These are phyloP conservation scores for Podargus strigoides DNA, from an alignment of 2,797 vertebrate genomes.

Conservation along the genomic window DNA sequence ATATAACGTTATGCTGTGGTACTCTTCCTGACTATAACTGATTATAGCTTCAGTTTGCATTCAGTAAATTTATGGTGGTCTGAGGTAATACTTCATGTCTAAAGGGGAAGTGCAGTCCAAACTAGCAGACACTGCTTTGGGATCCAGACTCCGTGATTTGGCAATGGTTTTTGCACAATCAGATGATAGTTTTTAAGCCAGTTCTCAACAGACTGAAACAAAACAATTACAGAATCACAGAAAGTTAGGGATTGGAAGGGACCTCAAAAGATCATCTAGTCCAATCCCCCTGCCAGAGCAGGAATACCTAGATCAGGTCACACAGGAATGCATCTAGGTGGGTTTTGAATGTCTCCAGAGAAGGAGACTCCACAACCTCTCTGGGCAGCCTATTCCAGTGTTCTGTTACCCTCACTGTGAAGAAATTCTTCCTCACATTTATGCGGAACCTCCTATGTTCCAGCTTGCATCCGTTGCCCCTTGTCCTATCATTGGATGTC, in stretches of 20 bases:
- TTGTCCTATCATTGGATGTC: too few species aligned
- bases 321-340: too few species aligned
- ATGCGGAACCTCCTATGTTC: too few species aligned
- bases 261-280: too few species aligned
- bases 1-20: not conserved
- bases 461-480: too few species aligned
- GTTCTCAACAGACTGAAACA: not conserved
- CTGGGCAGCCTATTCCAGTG: not conserved
- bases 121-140: not conserved
- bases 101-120: not conserved
- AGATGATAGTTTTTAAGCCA: not conserved
- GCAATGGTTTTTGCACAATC: not conserved
- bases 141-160: not conserved
- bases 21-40: not conserved
- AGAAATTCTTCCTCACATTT: too few species aligned
- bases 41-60: not conserved
- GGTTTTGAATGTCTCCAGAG: not conserved
- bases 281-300: too few species aligned
- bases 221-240: not conserved
- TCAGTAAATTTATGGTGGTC: not conserved
- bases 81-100: not conserved
- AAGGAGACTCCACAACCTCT: not conserved
- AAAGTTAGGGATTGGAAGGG: too few species aligned
- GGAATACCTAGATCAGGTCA: too few species aligned
- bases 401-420: not conserved